Conservation (phyloP, 2,797 vertebrate species). For the Sciurus carolinensis region DNA sequence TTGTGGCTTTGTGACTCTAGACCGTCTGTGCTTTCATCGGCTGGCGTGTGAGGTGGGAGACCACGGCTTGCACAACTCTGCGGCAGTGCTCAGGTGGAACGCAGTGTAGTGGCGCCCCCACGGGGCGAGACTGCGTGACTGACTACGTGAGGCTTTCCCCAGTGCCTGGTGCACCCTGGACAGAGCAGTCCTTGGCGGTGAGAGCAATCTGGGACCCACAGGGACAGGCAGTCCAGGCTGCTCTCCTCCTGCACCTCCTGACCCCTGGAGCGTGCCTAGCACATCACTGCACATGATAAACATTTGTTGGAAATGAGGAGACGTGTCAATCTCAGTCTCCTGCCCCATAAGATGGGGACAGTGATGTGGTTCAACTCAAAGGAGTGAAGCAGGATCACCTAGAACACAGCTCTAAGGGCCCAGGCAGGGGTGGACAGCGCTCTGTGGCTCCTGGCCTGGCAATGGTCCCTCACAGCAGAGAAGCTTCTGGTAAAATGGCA, state of each 20-base stretch:
- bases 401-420: neutral
- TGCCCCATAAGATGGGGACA: neutral
- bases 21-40: neutral
- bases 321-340: neutral
- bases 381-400: neutral
- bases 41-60: neutral
- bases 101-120: neutral
- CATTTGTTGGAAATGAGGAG: neutral
- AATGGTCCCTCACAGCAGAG: neutral
- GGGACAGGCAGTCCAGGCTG: neutral
- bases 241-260: neutral
- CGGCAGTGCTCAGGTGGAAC: neutral
- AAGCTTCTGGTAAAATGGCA: constrained; percentile 41
- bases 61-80: neutral
- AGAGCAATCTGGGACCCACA: neutral
- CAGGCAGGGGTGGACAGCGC: neutral
- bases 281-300: neutral
- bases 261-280: neutral
- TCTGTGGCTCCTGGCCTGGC: neutral
- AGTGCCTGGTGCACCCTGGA: neutral
- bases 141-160: neutral
- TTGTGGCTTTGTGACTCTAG: neutral
- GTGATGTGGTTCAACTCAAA: neutral
- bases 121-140: neutral
- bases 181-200: rapidly evolving